Percentiles rank a stretch among this genome's conserved stretches.
These are phyloP conservation scores for Eulemur mongoz DNA, from an alignment of 2,797 vertebrate species.

Conservation along the genomic window DNA sequence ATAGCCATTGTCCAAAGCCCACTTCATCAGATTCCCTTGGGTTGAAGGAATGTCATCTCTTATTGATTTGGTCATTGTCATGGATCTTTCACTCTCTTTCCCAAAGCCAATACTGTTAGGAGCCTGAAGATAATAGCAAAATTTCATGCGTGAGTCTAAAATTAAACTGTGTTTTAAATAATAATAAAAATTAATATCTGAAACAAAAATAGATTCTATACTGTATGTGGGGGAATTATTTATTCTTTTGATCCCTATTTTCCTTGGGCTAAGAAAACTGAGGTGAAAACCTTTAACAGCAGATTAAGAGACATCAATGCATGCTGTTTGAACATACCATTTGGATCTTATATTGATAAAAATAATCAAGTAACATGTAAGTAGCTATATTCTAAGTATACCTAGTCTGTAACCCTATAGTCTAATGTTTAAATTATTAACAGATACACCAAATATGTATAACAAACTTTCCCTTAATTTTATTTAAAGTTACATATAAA, in stretches of 20 bases:
- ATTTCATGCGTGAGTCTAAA: slow-evolving; percentile 15
- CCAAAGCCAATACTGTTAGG: slow-evolving; percentile 92
- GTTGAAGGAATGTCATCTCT: slow-evolving; percentile 88
- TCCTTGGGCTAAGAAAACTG: slow-evolving; percentile 52
- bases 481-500: slow-evolving; percentile 41
- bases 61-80: slow-evolving; percentile 85
- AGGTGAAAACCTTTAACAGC: not conserved
- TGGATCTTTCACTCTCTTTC: slow-evolving; percentile 88
- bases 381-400: not conserved
- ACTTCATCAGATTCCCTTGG: slow-evolving; percentile 91
- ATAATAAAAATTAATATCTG: not conserved
- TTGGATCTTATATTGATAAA: not conserved
- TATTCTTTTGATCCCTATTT: slow-evolving; percentile 37
- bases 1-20: slow-evolving; percentile 90
- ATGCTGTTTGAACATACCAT: not conserved
- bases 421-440: slow-evolving; percentile 18
- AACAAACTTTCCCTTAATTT: not conserved
- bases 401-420: not conserved
- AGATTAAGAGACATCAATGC: not conserved
- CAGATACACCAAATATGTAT: not conserved
- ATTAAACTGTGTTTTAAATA: slow-evolving; percentile 30
- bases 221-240: not conserved
- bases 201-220: not conserved
- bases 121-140: slow-evolving; percentile 86
- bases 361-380: not conserved